Percentiles rank a stretch among this genome's conserved stretches.
Conservation (phyloP, 2,888 invertebrate species). For the Drepanosiphum platanoidis region DNA sequence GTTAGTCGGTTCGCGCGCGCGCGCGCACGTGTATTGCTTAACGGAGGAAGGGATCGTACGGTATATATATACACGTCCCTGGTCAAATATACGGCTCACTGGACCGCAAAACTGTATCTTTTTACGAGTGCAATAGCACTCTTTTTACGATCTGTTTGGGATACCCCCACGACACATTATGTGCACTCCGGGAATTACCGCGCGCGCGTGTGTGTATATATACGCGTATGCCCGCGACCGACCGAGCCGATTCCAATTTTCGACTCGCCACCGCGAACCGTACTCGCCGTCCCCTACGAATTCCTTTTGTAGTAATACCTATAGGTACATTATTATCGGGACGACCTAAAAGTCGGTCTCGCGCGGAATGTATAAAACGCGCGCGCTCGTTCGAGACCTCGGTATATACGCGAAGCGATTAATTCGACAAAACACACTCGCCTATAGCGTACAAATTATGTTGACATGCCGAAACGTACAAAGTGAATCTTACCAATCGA, state of each 20-base stretch:
- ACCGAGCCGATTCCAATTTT: neutral
- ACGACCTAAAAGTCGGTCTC: neutral
- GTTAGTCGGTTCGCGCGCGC: neutral
- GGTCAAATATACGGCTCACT: slow-evolving; percentile 24
- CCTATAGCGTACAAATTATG: too few relatives aligned
- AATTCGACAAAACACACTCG: too few relatives aligned
- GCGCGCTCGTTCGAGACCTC: too few relatives aligned
- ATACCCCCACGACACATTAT: slow-evolving; percentile 37
- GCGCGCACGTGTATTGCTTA: neutral
- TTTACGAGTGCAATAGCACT: slow-evolving; percentile 45
- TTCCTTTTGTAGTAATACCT: neutral
- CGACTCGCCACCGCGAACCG: neutral
- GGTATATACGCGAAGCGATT: too few relatives aligned
- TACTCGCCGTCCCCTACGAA: neutral
- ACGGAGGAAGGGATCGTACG: too few relatives aligned
- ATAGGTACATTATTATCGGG: neutral
- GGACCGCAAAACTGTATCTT: slow-evolving; percentile 51
- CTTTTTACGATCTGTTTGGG: slow-evolving; percentile 54
- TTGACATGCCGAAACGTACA: too few relatives aligned
- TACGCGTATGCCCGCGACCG: neutral
- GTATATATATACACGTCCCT: neutral
- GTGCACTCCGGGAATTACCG: neutral
- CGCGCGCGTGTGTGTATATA: neutral
- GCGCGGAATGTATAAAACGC: neutral
- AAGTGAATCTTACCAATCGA: too few relatives aligned